Base-by-base conservation (phyloP, 92 coral and sea anemone species). In the Epizoanthus rinbou region DNA sequence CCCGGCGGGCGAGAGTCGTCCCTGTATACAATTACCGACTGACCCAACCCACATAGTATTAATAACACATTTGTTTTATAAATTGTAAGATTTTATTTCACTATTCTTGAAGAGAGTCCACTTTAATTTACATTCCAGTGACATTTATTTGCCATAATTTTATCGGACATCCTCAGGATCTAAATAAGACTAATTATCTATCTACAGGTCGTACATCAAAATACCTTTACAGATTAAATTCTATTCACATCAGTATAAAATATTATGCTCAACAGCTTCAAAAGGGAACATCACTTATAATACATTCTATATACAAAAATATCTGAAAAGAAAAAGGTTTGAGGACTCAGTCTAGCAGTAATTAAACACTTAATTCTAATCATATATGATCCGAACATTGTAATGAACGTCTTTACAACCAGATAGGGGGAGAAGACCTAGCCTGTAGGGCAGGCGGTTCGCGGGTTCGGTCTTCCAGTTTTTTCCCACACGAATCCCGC, bases 171-270 rank as follows among this genome's bases (percentile, higher is more conserved):
- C 60, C 58, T 35, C 3, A 25, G n/a, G 53, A 53, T 74, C 68
- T 58, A 75, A 75, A 17, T 57, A 41, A 31, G 52, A 75, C 43
- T 3, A 37, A 6, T 57, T 7, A 58, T 11, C 68, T 75, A 75
- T 75, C 69, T 75, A 75, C 81, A 75, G 35, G 63, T 75, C 58
- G 60, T 58, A 75, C 81, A 75, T 37, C 60, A 75, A 75, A 58
- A 75, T 75, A 75, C 35, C 33, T 75, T 75, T 75, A 75, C 81
- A 75, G 43, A 67, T 35, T 75, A 31, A 75, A 31, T 75, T 75
- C 56, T 75, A 75, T 75, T 75, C 69, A 75, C 81, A 75, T 75
- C n/a, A 57, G 68, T 75, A 75, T 35, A 75, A 75, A 75, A 75
- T 35, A 57, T 15, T 59, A 67, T 57, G 15, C n/a, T 17, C 67